Percentiles rank a stretch among this genome's conserved stretches.
Conservation (phyloP, 1,140 invertebrate genomes). For the Chrysopa pallens region DNA sequence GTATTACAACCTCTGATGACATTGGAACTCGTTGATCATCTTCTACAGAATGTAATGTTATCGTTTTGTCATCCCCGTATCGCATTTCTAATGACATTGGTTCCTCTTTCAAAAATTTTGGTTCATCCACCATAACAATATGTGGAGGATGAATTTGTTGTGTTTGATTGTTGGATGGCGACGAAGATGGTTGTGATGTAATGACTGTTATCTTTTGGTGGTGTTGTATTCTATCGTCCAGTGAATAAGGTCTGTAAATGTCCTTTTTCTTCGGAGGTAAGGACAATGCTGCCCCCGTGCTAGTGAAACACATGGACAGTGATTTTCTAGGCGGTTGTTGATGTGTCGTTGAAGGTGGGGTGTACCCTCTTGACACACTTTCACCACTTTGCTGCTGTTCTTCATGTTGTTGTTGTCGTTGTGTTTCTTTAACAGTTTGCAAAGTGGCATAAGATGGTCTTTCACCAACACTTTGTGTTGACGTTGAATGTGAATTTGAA, state of each 20-base stretch:
- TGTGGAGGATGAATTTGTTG: no score
- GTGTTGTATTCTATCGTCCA: slow-evolving; percentile 37
- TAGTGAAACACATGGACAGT: slow-evolving; percentile 62
- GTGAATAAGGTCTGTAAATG: slow-evolving; percentile 68
- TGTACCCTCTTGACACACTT: slow-evolving; percentile 23
- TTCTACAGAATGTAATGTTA: no score
- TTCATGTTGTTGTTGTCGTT: slow-evolving; percentile 10
- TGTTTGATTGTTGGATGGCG: slow-evolving; percentile 8
- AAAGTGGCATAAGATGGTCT: slow-evolving; percentile 45
- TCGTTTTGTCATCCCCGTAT: no score
- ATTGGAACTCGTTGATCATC: no score
- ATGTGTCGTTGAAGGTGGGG: slow-evolving; percentile 19
- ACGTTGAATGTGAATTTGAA: slow-evolving; percentile 5
- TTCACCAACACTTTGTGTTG: no score
- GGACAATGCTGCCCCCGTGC: slow-evolving; percentile 59
- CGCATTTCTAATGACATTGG: no score
- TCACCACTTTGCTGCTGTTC: slow-evolving; percentile 9
- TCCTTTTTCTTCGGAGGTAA: slow-evolving; percentile 75
- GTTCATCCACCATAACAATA: no score
- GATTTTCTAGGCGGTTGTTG: slow-evolving; percentile 41
- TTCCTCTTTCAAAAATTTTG: no score
- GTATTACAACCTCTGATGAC: slow-evolving; percentile 20
- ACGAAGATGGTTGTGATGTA: slow-evolving; percentile 8
- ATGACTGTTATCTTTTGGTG: not conserved
- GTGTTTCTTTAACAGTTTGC: slow-evolving; percentile 34